Percentiles rank a stretch among this genome's conserved stretches.
Evolutionary conservation across 2,113 vertebrate species (phyloP).

Genomic region (Pelvicachromis taeniatus): DNA sequence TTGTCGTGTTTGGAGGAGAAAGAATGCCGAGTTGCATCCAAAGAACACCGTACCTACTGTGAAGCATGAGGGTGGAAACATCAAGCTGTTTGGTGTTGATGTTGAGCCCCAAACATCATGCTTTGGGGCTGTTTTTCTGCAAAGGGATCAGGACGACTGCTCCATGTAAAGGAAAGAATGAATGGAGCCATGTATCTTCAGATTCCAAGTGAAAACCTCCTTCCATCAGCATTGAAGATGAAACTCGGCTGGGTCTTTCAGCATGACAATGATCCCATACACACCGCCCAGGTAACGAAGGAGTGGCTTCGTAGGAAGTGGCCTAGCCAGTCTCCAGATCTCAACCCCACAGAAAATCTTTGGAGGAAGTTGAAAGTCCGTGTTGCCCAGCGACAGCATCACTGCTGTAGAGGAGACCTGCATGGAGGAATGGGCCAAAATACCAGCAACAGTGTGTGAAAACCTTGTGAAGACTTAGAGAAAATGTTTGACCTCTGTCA

Average conservation of each 20-base stretch:
- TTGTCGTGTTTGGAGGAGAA: background rate
- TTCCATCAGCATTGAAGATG: background rate
- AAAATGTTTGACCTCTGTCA: too few species aligned
- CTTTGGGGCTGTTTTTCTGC: background rate
- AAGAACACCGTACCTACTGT: background rate
- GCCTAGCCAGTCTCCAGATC: background rate
- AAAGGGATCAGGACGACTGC: background rate
- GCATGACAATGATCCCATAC: background rate
- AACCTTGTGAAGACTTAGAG: too few species aligned
- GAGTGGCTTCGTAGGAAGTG: fast-evolving
- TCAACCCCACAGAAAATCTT: background rate
- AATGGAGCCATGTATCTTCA: fast-evolving
- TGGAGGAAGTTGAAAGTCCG: background rate
- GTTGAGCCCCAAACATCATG: background rate
- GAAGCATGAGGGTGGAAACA: background rate
- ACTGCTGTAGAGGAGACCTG: background rate
- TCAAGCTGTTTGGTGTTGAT: too few species aligned
- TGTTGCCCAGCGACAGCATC: fast-evolving
- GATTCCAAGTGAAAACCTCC: too few species aligned
- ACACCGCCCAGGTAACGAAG: fast-evolving
- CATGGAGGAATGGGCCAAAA: background rate
- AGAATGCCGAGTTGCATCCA: fast-evolving
- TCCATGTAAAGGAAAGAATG: background rate
- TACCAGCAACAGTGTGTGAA: background rate
- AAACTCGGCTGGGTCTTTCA: background rate